Conservation (phyloP, 2,113 vertebrate genomes). For the Lanius ludovicianus region DNA sequence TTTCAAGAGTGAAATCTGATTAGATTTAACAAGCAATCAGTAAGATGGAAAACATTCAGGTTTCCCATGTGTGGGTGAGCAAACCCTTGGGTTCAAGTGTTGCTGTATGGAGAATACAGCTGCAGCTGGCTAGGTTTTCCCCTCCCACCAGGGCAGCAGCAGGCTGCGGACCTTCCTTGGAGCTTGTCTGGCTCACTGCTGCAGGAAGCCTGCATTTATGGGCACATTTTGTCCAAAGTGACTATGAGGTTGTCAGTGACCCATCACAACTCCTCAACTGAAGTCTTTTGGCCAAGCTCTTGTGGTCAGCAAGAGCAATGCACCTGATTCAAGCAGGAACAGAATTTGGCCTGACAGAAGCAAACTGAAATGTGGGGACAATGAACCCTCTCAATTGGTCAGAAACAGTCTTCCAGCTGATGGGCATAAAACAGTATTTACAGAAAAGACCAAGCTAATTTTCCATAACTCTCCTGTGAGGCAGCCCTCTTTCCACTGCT, state of each 20-base stretch:
- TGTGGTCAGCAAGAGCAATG: background rate
- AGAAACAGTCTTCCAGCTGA: conserved; percentile 6
- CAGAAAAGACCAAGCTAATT: background rate
- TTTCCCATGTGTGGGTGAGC: background rate
- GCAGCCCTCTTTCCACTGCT: background rate
- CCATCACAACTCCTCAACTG: background rate
- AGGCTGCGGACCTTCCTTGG: background rate
- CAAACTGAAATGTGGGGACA: background rate
- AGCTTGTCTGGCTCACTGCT: background rate
- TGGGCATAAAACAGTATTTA: background rate
- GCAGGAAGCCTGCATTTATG: background rate
- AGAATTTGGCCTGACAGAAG: background rate
- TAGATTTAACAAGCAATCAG: background rate
- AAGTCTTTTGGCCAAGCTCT: background rate
- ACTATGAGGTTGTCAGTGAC: background rate
- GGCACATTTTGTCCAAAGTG: background rate
- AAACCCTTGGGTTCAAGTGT: background rate
- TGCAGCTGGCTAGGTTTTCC: background rate
- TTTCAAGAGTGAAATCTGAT: conserved; percentile 31
- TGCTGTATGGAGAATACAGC: accelerated
- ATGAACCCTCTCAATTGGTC: background rate
- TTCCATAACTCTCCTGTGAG: background rate
- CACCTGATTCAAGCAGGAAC: background rate
- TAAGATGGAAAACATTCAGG: background rate
- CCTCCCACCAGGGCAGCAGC: background rate